Evolutionary conservation across 1,140 invertebrate genomes (phyloP).

Genomic region (Sminthurinus signatus): DNA sequence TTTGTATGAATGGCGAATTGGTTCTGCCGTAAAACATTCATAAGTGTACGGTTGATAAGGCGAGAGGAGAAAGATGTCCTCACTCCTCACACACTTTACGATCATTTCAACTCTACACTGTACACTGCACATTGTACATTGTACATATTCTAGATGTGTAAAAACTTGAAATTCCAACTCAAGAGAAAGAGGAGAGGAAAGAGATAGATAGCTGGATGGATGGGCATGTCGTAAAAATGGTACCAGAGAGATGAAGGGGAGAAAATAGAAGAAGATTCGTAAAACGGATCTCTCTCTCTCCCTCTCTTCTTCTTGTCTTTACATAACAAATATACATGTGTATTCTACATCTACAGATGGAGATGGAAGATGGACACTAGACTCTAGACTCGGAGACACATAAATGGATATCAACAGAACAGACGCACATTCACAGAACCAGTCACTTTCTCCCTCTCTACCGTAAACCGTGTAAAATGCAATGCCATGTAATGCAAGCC

Average conservation of each 20-base stretch:
- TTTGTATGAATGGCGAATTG: no score
- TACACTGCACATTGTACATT: no score
- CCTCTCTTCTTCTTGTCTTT: neutral
- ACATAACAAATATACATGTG: no score
- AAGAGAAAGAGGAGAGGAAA: neutral
- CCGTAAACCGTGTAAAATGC: neutral
- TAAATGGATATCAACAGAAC: neutral
- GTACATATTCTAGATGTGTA: no score
- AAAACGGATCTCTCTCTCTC: neutral
- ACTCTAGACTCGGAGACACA: neutral
- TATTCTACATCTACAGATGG: no score
- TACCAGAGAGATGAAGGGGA: neutral
- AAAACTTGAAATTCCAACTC: neutral
- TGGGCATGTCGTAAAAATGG: conserved; percentile 9
- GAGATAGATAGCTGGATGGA: neutral
- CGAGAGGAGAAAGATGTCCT: no score
- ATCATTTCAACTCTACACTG: no score
- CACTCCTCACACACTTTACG: no score
- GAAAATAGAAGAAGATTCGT: neutral
- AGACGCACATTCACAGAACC: neutral
- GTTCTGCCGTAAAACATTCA: no score
- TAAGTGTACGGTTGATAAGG: no score
- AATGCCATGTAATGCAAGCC: neutral
- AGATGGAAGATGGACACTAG: neutral
- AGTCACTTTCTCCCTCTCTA: neutral